These are phyloP conservation scores for Aurelia sp. DNA, from an alignment of 30 jellyfish, hydroid and myxozoan species.

Conservation along the genomic window DNA sequence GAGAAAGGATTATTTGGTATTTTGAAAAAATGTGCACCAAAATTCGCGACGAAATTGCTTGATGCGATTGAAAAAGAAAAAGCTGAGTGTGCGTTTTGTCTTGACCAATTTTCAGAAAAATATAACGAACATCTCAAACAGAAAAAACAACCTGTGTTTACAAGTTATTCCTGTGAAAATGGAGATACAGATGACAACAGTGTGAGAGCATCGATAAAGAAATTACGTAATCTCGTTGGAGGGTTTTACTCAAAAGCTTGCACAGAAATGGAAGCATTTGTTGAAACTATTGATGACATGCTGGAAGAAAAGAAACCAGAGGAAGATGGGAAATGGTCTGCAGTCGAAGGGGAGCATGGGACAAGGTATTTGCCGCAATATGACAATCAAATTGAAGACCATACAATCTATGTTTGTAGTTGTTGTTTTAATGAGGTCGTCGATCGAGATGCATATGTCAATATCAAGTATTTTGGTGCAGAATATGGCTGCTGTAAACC, in stretches of 20 bases:
- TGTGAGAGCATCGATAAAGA: slow-evolving; percentile 17
- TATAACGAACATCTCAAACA: slow-evolving; percentile 13
- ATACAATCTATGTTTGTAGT: slow-evolving; percentile 54
- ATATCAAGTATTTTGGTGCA: slow-evolving; percentile 38
- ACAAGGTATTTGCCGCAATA: slow-evolving; percentile 40
- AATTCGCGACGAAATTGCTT: slow-evolving; percentile 47
- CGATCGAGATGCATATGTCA: slow-evolving; percentile 48
- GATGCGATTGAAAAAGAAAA: slow-evolving; percentile 59
- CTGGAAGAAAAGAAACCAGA: slow-evolving; percentile 41
- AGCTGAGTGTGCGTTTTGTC: slow-evolving; percentile 25
- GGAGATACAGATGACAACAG: slow-evolving; percentile 3
- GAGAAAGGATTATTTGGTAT: not conserved
- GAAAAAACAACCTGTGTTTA: slow-evolving; percentile 47
- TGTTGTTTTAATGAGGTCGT: slow-evolving; percentile 52
- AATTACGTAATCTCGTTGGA: slow-evolving; percentile 52
- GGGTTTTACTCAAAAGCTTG: slow-evolving; percentile 62
- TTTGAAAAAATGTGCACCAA: slow-evolving; percentile 44
- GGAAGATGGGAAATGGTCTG: slow-evolving; percentile 59
- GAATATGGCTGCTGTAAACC: slow-evolving; percentile 64
- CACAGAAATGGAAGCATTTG: slow-evolving; percentile 28
- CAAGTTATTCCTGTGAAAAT: slow-evolving; percentile 66
- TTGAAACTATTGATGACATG: slow-evolving; percentile 21
- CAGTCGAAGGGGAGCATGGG: slow-evolving; percentile 54
- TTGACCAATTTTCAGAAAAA: slow-evolving; percentile 28
- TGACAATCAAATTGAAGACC: slow-evolving; percentile 45